Evolutionary conservation across 64 coral and sea anemone species (phyloP), one percentile per base, ranked within the genome.

Genomic region (Montipora cactus): DNA sequence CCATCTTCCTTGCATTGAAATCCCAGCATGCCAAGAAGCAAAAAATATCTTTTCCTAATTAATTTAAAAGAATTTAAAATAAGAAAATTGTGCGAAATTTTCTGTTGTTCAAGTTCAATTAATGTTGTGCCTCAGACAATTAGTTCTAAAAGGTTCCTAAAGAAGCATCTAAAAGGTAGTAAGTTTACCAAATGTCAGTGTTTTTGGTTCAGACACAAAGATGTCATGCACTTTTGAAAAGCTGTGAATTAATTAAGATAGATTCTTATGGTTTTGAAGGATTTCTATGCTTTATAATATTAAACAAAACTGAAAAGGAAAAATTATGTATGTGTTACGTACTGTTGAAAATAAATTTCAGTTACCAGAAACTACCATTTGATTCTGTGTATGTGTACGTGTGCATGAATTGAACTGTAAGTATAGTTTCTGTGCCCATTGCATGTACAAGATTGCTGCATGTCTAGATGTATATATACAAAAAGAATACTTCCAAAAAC

Each of bases 61-160:
- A 21, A 74, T 74, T 74, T 74, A 57, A 57, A 57, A 57, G 59
- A 21, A 74, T 74, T 74, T 74, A 57, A 57, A 57, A 57, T 57
- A 57, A 57, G 53, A 57, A 57, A 57, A 57, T 57, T 57, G 53
- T 57, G 3, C 6, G 11, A 57, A 57, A 57, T 57, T 57, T 57
- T 57, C 53, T 57, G 53, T 37, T 55, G 52, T 16, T 64, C 61
- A 64, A 64, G 61, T 64, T 64, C 61, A 64, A 64, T 64, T 64
- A 64, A 16, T 64, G 61, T 64, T 64, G 61, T 64, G 61, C 61
- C 61, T 64, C 61, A 64, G 61, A 64, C 14, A 64, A 64, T 64
- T 64, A 64, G 61, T 64, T 64, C 61, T 0, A 64, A 64, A 12
- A 64, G 61, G 8, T 64, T 1, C 37, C 2, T 37, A 37, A 37